These are phyloP conservation scores for Operophtera brumata DNA, from an alignment of 2,888 invertebrate genomes.

Conservation along the genomic window DNA sequence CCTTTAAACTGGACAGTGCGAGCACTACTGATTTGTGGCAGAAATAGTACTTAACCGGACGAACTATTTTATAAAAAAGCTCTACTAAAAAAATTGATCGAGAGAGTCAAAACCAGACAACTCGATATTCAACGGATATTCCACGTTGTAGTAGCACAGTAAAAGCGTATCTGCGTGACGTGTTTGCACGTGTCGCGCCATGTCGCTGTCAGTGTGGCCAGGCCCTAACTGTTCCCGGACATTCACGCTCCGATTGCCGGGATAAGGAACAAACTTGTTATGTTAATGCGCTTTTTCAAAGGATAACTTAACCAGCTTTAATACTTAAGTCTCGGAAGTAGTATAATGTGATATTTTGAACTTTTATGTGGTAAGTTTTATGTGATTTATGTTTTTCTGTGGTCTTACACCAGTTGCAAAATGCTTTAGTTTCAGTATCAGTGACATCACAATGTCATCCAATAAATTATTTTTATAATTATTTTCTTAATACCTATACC, in stretches of 20 bases:
- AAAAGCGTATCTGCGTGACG: not conserved
- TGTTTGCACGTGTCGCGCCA: not conserved
- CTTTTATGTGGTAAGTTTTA: conserved; percentile 9
- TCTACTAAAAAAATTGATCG: too few species aligned
- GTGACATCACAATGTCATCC: too few species aligned
- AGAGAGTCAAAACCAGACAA: too few species aligned
- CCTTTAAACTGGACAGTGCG: too few species aligned
- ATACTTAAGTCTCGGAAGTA: conserved; percentile 16
- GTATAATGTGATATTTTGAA: conserved; percentile 11
- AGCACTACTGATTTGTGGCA: too few species aligned
- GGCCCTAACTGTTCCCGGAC: conserved; percentile 17
- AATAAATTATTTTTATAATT: too few species aligned
- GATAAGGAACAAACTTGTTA: conserved; percentile 35
- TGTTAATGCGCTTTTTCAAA: conserved; percentile 36
- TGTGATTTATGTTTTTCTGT: not conserved
- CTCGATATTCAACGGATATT: too few species aligned
- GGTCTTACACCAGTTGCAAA: not conserved
- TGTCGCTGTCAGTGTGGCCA: not conserved
- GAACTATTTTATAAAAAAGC: too few species aligned
- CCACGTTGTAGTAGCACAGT: too few species aligned
- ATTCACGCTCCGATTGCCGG: conserved; percentile 30
- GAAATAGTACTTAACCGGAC: too few species aligned
- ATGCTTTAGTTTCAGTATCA: too few species aligned
- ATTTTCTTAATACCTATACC: too few species aligned
- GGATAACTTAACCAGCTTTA: conserved; percentile 30